Base-by-base conservation (phyloP, 2,888 invertebrate genomes). In the Hesperia comma region DNA sequence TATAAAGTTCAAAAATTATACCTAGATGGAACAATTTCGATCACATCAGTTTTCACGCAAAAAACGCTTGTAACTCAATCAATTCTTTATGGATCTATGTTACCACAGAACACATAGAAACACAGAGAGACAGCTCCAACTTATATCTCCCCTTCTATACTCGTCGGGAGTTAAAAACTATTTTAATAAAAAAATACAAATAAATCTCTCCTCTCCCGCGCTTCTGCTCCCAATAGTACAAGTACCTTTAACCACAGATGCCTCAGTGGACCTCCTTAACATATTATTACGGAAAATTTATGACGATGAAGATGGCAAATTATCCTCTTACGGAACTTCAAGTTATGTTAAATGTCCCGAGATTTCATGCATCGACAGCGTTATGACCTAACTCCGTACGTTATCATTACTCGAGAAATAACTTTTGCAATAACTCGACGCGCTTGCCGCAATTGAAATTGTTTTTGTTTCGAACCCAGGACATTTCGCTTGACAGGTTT, bases 211-310 rank as follows among this genome's bases (percentile, higher is more conserved):
- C 21, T 5, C 19, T 41, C 53, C 7, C 43, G 43, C 43, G 40
- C 33, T 53, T 19, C 14, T 2, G n/a, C 10, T 51, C 40, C 10
- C 55, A 5, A 26, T 53, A 14, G 32, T 14, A 43, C 43, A 6
- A 41, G 41, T 26, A 32, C 17, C 60, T 54, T 41, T 54, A 61
- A 61, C 54, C 41, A 68, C 46, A 70, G 72, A 71, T 76, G 75
- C 68, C 77, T 76, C 61, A 73, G 71, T 73, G 77, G 76, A 75
- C 74, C 76, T 78, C 79, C 74, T 66, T 75, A 77, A 78, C 80
- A 74, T 81, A 78, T 84, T 80, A 83, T 85, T 83, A 85, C 75
- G 71, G 77, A 68, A 72, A 79, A 84, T 85, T 86, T 84, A 84
- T 80, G 72, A 76, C 74, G 72, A 71, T 70, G 72, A 72, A 73